Conservation (phyloP, 53 echinoderm and acorn worm species). For the Arbacia lixula region DNA sequence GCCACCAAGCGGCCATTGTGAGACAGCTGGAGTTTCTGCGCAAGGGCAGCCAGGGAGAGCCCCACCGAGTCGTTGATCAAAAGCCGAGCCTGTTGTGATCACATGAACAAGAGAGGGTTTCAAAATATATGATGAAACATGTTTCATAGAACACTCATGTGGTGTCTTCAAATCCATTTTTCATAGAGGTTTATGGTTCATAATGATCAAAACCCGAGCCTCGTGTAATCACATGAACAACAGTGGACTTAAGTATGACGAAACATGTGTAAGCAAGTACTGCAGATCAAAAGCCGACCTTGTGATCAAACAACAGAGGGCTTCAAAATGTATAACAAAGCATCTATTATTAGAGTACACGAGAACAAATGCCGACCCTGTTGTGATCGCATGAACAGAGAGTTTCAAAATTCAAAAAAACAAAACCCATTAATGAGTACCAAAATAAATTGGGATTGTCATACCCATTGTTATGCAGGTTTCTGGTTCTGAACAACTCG, state of each 20-base stretch:
- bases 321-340: too few species aligned
- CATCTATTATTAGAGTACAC: too few species aligned
- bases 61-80: constrained; percentile 18
- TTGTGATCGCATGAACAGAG: too few species aligned
- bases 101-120: neutral
- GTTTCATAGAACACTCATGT: neutral
- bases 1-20: constrained; percentile 42
- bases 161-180: too few species aligned
- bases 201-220: too few species aligned
- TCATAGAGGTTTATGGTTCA: neutral
- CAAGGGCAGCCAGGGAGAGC: constrained; percentile 31
- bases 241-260: too few species aligned
- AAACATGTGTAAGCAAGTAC: too few species aligned
- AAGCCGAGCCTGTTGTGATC: constrained; percentile 8
- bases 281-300: too few species aligned
- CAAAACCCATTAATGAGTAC: too few species aligned
- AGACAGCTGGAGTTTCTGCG: constrained; percentile 27
- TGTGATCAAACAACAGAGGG: too few species aligned
- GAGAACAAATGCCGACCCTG: constrained; percentile 5
- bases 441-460: neutral
- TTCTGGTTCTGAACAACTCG: too few species aligned
- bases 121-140: neutral
- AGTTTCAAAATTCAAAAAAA: neutral
- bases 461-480: neutral
- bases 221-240: too few species aligned